A percentile compares a stretch with the other conserved stretches of the same genome.
These are phyloP conservation scores for Cylloceria caligata DNA, from an alignment of 2,888 invertebrate species.

Conservation along the genomic window DNA sequence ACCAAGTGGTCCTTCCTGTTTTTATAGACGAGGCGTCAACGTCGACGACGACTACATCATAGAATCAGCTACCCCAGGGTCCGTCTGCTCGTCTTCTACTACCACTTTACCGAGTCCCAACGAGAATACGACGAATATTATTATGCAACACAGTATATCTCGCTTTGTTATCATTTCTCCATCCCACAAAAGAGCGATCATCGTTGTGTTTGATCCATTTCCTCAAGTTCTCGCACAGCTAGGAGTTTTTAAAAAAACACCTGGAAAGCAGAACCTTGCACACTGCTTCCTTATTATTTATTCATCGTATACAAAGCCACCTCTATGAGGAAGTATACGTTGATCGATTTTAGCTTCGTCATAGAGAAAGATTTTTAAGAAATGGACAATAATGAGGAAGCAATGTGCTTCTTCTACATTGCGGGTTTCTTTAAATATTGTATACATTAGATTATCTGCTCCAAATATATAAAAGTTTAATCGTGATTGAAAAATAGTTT, in stretches of 20 bases:
- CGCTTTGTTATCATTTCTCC: background rate
- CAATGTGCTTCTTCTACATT: no score
- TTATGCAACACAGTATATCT: constrained; percentile 1
- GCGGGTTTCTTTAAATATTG: no score
- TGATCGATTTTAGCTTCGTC: no score
- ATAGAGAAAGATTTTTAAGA: no score
- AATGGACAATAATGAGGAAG: no score
- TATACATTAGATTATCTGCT: no score
- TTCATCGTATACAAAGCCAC: no score
- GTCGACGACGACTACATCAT: constrained; percentile 30
- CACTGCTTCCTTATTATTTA: no score
- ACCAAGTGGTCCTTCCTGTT: constrained; percentile 82
- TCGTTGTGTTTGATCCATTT: background rate
- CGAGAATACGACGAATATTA: constrained; percentile 5
- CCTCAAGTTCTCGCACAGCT: background rate
- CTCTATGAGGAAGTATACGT: no score
- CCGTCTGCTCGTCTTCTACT: constrained; percentile 21
- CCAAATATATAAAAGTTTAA: no score
- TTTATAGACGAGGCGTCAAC: constrained; percentile 67
- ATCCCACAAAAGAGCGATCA: background rate
- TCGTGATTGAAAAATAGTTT: no score
- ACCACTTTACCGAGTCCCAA: constrained; percentile 11
- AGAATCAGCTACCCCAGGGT: background rate
- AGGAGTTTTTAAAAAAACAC: background rate
- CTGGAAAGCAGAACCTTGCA: no score